These are phyloP conservation scores for Crotalus horridus DNA, from an alignment of 2,113 vertebrate genomes.

Conservation along the genomic window DNA sequence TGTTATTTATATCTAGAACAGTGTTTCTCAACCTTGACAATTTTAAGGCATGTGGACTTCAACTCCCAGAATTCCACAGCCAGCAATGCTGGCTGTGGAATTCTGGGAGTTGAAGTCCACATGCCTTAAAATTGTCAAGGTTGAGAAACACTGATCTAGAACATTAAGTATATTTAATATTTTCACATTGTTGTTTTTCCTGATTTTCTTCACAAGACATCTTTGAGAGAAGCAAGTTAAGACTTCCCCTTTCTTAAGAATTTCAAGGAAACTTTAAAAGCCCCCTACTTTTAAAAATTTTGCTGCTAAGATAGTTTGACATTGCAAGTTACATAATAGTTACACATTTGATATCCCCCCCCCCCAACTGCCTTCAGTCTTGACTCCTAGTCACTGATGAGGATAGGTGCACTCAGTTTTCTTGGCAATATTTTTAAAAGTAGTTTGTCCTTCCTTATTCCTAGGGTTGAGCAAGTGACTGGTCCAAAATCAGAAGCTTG, in stretches of 20 bases:
- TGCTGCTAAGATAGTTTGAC: background rate
- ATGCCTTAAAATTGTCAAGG: too few species aligned
- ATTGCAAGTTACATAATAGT: background rate
- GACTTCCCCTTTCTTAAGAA: background rate
- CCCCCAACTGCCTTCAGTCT: background rate
- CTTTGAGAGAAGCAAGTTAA: background rate
- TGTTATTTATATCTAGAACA: background rate
- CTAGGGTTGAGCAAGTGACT: background rate
- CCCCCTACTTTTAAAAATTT: background rate
- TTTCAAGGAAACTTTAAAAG: background rate
- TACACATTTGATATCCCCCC: background rate
- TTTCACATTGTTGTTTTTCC: background rate
- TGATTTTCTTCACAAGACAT: background rate
- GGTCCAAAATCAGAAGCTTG: background rate
- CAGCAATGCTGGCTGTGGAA: too few species aligned
- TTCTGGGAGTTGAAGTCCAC: too few species aligned
- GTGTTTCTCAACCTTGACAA: too few species aligned
- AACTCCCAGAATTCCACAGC: too few species aligned
- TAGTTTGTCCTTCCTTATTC: background rate
- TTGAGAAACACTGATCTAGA: background rate
- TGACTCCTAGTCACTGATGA: background rate
- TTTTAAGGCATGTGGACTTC: too few species aligned
- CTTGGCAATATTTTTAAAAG: background rate
- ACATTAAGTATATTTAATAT: background rate
- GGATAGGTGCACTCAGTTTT: background rate